Conservation (phyloP, 2,797 vertebrate genomes). For the Coccyzus lansbergi region DNA sequence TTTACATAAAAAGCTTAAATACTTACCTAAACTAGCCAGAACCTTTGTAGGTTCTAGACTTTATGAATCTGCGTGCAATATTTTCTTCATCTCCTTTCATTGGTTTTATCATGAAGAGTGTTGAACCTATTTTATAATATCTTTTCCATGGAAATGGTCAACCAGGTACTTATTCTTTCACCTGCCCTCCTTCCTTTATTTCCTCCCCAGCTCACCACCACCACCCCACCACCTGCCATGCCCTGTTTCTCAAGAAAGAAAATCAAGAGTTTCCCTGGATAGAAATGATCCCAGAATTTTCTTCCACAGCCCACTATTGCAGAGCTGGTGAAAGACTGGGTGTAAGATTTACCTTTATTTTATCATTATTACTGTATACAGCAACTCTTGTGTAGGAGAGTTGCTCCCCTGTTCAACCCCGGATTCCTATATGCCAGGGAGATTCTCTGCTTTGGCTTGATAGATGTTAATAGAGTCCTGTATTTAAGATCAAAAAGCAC, state of each 20-base stretch:
- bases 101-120: background rate
- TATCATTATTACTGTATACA: background rate
- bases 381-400: background rate
- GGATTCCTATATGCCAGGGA: background rate
- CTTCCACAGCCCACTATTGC: background rate
- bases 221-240: too few species aligned
- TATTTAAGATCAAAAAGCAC: background rate
- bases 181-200: background rate
- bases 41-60: background rate
- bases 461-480: background rate
- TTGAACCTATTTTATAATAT: background rate
- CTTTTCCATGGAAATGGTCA: background rate
- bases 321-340: background rate
- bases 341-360: background rate
- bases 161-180: background rate
- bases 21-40: background rate
- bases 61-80: background rate
- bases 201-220: too few species aligned
- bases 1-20: background rate
- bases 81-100: background rate
- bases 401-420: background rate
- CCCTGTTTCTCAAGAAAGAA: background rate
- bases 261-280: background rate
- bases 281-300: background rate
- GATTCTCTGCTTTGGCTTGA: background rate